A percentile compares a stretch with the other conserved stretches of the same genome.
These are phyloP conservation scores for Pangasianodon gigas DNA, from an alignment of 2,113 vertebrate species.

Conservation along the genomic window DNA sequence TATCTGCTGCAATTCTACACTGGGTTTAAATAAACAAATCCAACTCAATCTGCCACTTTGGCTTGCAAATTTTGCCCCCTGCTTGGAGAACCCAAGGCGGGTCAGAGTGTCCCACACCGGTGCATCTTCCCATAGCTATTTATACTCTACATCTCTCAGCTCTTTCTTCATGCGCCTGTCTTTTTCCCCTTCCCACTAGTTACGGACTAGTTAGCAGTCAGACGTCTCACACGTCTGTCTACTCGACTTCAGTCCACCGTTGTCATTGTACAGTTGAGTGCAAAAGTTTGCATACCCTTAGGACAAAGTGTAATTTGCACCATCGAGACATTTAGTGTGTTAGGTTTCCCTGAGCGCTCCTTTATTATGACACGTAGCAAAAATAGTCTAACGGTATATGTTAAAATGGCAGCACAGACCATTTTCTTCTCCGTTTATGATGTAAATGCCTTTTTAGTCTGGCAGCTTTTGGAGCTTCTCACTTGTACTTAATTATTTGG, in stretches of 20 bases:
- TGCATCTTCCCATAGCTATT: not conserved
- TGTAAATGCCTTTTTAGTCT: not conserved
- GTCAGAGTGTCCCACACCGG: not conserved
- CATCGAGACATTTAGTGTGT: not conserved
- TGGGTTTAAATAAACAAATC: not conserved
- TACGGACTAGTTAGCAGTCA: not conserved
- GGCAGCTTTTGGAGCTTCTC: not conserved
- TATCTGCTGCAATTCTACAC: not conserved
- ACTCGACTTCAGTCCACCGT: not conserved
- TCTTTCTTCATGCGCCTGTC: not conserved
- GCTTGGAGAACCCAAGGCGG: not conserved
- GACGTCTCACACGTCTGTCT: not conserved
- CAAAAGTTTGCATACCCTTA: not conserved
- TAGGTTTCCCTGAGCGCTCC: not conserved
- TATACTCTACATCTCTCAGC: slow-evolving; percentile 2
- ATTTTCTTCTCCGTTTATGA: not conserved
- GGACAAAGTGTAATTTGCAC: not conserved
- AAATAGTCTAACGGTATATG: not conserved
- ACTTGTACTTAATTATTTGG: not conserved
- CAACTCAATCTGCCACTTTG: not conserved
- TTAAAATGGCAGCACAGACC: not conserved
- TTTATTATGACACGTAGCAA: not conserved
- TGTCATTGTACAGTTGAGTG: not conserved
- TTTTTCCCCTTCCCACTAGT: not conserved
- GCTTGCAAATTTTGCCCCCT: not conserved